Base-by-base conservation (phyloP, 1,140 invertebrate species). In the Zaprionus gabonicus region DNA sequence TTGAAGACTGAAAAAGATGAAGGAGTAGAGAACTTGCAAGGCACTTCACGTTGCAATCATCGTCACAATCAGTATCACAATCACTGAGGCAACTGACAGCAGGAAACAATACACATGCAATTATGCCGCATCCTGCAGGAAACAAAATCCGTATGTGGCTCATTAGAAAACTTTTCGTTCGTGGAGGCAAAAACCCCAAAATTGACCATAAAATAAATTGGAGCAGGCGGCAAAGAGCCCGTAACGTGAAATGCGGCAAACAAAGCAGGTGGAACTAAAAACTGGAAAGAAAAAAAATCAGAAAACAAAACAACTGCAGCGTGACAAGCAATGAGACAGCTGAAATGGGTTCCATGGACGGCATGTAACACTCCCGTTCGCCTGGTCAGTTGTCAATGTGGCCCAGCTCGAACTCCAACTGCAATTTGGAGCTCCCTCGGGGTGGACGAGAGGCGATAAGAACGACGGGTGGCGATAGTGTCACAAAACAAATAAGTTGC, bases 401-500 rank as follows among this genome's bases (percentile, higher is more conserved):
- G 28, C 55, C 46, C 46, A 51, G 46, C 17, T 49, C 46, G 2
- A 23, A 49, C 68, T n/a, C 12, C 23, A 34, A 57, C 20, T 38
- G 46, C 63, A 49, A 53, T 51, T 15, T 1, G 17, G 49, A 36
- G 46, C 5, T 23, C 68, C 68, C 68, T 55, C 27, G 59, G 68
- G 73, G 25, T 58, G 56, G 36, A 46, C 49, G 60, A 38, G 60
- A 59, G 68, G 60, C 60, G 73, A 76, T 76, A 76, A 76, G 68
- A 76, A 76, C 68, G 71, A 71, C 66, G 66, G 44, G 62, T 51
- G 46, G 76, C 76, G 72, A 85, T 75, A 75, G 73, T 84, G 85
- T 80, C 78, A 64, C 79, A 90, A 76, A 80, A 82, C 81, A 90
- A 90, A 88, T 88, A 88, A 79, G 71, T 85, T 88, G 71, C 78